phyloP scores from a whole-genome alignment of 2,797 vertebrate species.

The Microchirus variegatus region DNA sequence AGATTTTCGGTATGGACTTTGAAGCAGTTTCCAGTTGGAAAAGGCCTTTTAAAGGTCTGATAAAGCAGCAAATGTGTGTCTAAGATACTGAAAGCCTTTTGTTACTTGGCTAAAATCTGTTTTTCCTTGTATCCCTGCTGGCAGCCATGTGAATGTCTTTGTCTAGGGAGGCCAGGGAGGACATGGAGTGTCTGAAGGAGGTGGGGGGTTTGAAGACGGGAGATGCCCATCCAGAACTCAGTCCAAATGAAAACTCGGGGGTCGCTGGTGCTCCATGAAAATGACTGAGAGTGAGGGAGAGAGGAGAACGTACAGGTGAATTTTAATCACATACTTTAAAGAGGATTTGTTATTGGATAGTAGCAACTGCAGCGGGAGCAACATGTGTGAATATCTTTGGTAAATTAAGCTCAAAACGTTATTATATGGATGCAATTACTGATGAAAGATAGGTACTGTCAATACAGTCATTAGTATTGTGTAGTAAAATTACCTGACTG shows the following conservation, averaged over 20 bases:
- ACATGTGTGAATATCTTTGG: no score
- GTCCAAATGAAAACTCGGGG: slow-evolving; percentile 49
- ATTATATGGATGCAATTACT: not conserved
- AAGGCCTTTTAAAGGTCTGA: no score
- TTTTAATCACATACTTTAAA: not conserved
- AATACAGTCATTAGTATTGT: not conserved
- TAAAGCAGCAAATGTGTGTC: no score
- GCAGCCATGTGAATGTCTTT: no score
- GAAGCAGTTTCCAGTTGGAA: no score
- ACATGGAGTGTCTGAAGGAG: slow-evolving; percentile 67
- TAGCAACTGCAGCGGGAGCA: no score
- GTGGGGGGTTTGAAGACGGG: slow-evolving; percentile 71
- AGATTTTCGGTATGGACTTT: no score
- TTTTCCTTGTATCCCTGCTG: no score
- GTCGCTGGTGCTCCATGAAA: slow-evolving; percentile 48
- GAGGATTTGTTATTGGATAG: no score
- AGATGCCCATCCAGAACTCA: slow-evolving; percentile 57
- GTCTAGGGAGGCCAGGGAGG: slow-evolving; percentile 63
- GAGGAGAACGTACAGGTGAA: slow-evolving; percentile 9
- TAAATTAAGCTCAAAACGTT: no score
- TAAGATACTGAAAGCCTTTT: no score
- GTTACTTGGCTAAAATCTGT: no score
- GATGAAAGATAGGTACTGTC: not conserved
- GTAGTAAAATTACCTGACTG: slow-evolving; percentile 68
- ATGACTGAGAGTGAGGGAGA: slow-evolving; percentile 34